phyloP scores from a whole-genome alignment of 2,888 invertebrate genomes.

The Drosophila yooni region DNA sequence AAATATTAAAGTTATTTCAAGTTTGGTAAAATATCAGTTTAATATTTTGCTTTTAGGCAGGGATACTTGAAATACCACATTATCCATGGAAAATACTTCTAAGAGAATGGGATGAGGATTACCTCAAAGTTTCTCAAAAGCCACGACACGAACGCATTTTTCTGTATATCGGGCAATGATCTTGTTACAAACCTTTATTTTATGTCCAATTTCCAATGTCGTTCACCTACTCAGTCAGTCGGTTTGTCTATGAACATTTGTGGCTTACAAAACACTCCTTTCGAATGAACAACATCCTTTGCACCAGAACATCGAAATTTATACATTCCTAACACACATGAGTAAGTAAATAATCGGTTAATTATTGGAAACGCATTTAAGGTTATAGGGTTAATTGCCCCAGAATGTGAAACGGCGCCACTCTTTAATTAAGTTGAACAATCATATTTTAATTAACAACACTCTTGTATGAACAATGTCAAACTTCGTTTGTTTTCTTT shows the following conservation, averaged over 20 bases:
- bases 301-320: too few species aligned
- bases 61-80: not conserved
- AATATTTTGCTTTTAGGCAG: not conserved
- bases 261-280: conserved; percentile 26
- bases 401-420: not conserved
- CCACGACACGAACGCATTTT: conserved; percentile 8
- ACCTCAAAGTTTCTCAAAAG: conserved; percentile 18
- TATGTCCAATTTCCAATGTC: conserved; percentile 15
- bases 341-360: conserved; percentile 10
- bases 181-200: conserved; percentile 9
- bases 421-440: not conserved
- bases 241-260: conserved; percentile 30
- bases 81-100: not conserved
- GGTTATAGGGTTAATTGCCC: not conserved
- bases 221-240: conserved; percentile 28
- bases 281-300: not conserved
- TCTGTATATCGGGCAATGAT: conserved; percentile 41
- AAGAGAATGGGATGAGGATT: conserved; percentile 22
- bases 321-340: not conserved
- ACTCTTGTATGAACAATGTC: not conserved
- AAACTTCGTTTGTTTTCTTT: not conserved
- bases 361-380: not conserved
- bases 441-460: not conserved
- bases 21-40: not conserved
- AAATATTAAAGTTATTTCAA: not conserved